phyloP scores from a whole-genome alignment of 1,140 invertebrate species.

The Aphaenogaster floridana region DNA sequence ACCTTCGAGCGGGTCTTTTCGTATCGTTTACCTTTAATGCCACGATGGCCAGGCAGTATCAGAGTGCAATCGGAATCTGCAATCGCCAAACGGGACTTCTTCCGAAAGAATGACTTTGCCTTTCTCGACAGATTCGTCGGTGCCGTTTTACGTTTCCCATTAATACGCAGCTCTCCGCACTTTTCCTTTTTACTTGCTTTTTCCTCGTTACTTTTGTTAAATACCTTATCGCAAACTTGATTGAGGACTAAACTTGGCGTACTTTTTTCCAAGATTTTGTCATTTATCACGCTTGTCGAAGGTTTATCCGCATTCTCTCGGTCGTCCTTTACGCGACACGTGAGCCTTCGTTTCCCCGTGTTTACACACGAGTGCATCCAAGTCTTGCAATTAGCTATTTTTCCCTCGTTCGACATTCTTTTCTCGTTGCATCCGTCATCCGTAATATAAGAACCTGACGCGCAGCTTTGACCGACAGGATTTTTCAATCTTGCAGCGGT shows the following conservation, averaged over 20 bases:
- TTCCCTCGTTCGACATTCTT: not conserved
- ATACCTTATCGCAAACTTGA: not conserved
- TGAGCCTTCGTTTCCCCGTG: not conserved
- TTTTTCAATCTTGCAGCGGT: not conserved
- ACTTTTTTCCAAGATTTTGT: not conserved
- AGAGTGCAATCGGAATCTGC: slow-evolving; percentile 69
- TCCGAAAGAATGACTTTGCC: slow-evolving; percentile 69
- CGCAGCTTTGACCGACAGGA: not conserved
- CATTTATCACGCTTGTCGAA: not conserved
- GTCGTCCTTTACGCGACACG: not conserved
- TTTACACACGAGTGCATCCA: not conserved
- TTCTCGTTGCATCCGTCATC: not conserved
- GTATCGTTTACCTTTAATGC: slow-evolving; percentile 58
- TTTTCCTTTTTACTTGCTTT: not conserved
- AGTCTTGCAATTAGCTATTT: not conserved
- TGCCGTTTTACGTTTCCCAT: slow-evolving; percentile 47
- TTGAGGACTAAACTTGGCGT: not conserved
- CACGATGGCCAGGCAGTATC: slow-evolving; percentile 58
- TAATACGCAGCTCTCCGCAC: not conserved
- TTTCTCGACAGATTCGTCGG: slow-evolving; percentile 62
- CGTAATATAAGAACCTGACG: not conserved
- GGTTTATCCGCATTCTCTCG: not conserved
- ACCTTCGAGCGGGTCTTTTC: not conserved
- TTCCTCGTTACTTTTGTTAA: not conserved
- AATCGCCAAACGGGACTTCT: slow-evolving; percentile 65